Conservation (phyloP, 2,113 vertebrate species). For the Poeciliopsis turrubarensis region DNA sequence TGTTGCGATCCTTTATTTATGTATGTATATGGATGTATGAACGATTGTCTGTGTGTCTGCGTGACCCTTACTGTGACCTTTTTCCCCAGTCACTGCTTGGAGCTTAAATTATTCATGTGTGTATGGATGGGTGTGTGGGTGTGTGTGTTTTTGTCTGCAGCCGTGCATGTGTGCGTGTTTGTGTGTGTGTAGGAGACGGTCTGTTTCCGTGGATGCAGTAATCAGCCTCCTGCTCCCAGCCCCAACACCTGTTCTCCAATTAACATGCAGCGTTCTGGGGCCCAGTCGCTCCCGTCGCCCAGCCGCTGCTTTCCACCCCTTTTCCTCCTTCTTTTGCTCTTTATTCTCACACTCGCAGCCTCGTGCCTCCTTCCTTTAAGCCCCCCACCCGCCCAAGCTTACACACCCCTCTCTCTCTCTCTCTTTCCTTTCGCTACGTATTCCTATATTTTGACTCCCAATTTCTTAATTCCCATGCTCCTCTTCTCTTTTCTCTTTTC, state of each 20-base stretch:
- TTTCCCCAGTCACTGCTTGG: conserved; percentile 66
- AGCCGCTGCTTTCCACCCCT: conserved; percentile 49
- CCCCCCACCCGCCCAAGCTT: conserved; percentile 6
- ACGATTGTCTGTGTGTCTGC: conserved; percentile 65
- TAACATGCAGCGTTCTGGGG: conserved; percentile 76
- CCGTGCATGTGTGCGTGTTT: conserved; percentile 52
- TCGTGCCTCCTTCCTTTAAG: conserved; percentile 32
- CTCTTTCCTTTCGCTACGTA: conserved; percentile 23
- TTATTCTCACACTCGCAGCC: conserved; percentile 21
- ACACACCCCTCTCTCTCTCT: conserved; percentile 5
- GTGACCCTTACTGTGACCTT: conserved; percentile 78
- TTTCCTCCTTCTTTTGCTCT: conserved; percentile 30
- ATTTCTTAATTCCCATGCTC: conserved; percentile 50
- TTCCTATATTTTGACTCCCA: conserved; percentile 38
- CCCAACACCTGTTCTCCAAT: conserved; percentile 83
- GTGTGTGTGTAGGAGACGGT: conserved; percentile 39
- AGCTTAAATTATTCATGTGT: conserved; percentile 80
- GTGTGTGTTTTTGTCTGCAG: conserved; percentile 35
- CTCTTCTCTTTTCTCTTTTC: conserved; percentile 25
- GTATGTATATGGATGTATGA: conserved; percentile 71
- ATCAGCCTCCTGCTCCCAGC: conserved; percentile 79
- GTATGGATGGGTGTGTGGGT: conserved; percentile 42
- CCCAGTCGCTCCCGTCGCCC: conserved; percentile 59
- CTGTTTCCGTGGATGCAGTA: conserved; percentile 73
- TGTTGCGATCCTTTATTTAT: conserved; percentile 59